phyloP scores from a whole-genome alignment of 2,113 vertebrate species.

The Tapirus terrestris region DNA sequence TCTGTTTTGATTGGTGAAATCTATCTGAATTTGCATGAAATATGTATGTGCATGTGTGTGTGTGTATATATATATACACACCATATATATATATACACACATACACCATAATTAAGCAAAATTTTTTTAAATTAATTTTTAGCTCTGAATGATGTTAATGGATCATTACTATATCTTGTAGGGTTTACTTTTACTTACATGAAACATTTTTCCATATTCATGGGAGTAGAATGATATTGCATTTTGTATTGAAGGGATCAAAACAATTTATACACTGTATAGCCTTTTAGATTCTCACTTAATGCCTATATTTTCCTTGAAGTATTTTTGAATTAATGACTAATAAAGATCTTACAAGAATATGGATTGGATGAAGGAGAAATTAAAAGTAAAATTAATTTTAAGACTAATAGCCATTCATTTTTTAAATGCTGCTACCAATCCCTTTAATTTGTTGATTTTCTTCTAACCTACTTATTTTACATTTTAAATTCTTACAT shows the following conservation, averaged over 20 bases:
- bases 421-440: not conserved
- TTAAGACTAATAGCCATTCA: not conserved
- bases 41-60: not conserved
- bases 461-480: conserved; percentile 29
- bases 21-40: conserved; percentile 67
- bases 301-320: not conserved
- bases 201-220: conserved; percentile 23
- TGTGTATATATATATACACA: not conserved
- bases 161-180: conserved; percentile 1
- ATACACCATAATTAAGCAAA: conserved; percentile 34
- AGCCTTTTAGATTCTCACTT: not conserved
- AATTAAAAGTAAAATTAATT: conserved; percentile 50
- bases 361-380: not conserved
- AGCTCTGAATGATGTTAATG: conserved; percentile 32
- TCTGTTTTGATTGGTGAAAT: conserved; percentile 69
- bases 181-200: not conserved
- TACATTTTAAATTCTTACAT: conserved; percentile 27
- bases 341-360: conserved; percentile 1
- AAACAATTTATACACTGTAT: not conserved
- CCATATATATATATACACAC: not conserved
- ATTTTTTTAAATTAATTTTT: conserved; percentile 58
- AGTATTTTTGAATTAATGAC: not conserved
- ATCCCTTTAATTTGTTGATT: not conserved
- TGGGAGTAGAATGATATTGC: not conserved
- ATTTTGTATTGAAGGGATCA: conserved; percentile 11